These are phyloP conservation scores for Agapostemon virescens DNA, from an alignment of 2,888 invertebrate genomes.

Conservation along the genomic window DNA sequence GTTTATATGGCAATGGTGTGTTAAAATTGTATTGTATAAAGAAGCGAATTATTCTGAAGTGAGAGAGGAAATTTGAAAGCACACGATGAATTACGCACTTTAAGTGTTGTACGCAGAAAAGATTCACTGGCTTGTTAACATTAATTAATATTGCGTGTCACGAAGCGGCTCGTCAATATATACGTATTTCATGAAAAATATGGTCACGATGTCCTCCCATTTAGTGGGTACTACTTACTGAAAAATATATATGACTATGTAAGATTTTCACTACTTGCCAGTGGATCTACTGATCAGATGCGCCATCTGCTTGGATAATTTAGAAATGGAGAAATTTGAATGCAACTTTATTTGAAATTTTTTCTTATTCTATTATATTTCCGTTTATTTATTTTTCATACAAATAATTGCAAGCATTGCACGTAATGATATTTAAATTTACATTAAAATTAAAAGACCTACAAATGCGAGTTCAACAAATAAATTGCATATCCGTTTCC, in stretches of 20 bases:
- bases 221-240: conserved; percentile 37
- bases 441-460: background rate
- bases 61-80: conserved; percentile 28
- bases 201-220: conserved; percentile 18
- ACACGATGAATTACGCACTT: conserved; percentile 41
- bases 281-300: conserved; percentile 28
- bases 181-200: conserved; percentile 24
- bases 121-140: conserved; percentile 4
- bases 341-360: background rate
- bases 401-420: background rate
- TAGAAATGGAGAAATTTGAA: conserved; percentile 30
- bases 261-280: conserved; percentile 30
- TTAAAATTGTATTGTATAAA: conserved; percentile 15
- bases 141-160: conserved; percentile 32
- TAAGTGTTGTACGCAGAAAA: conserved; percentile 13
- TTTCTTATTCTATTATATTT: background rate
- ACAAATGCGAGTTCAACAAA: background rate
- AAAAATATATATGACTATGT: conserved; percentile 37
- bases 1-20: conserved; percentile 1
- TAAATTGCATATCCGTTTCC: background rate
- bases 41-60: conserved; percentile 11
- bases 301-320: conserved; percentile 39
- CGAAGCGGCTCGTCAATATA: conserved; percentile 13
- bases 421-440: background rate
- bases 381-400: background rate